Evolutionary conservation across 2,888 invertebrate species (phyloP).

Genomic region (Nomada ferruginata): DNA sequence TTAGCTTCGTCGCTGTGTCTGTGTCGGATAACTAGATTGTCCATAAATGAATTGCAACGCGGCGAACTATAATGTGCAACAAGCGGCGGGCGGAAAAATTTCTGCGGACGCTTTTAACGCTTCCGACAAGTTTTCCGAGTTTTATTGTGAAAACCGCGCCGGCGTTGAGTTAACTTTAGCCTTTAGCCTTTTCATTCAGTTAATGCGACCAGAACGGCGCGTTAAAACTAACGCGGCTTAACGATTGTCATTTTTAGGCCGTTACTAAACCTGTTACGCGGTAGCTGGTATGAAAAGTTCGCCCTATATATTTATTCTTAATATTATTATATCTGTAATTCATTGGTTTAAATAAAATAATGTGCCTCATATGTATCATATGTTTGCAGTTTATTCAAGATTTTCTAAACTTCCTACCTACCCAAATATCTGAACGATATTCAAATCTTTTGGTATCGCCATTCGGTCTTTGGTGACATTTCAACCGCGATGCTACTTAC

Average conservation of each 20-base stretch:
- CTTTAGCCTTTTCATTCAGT: constrained; percentile 9
- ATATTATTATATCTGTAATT: too few relatives aligned
- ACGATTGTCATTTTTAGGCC: background rate
- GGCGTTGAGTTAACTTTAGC: constrained; percentile 5
- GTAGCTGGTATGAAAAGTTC: background rate
- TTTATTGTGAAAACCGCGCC: background rate
- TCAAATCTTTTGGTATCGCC: background rate
- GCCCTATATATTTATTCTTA: too few relatives aligned
- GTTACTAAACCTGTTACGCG: background rate
- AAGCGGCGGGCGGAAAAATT: constrained; percentile 19
- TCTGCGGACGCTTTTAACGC: constrained; percentile 22
- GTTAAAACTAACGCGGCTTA: background rate
- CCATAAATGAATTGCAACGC: constrained; percentile 24
- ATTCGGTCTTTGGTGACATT: background rate
- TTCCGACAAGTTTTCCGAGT: constrained; percentile 6
- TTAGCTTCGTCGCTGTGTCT: constrained; percentile 14
- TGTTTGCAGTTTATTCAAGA: too few relatives aligned
- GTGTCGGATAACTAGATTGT: constrained; percentile 25
- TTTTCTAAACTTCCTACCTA: too few relatives aligned
- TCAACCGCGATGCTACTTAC: constrained; percentile 6
- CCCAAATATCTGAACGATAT: too few relatives aligned
- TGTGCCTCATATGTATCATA: too few relatives aligned
- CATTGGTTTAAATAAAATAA: too few relatives aligned
- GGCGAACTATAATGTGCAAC: background rate
- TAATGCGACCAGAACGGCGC: background rate